Evolutionary conservation across 2,797 vertebrate genomes (phyloP).

Genomic region (Chiloscyllium punctatum): DNA sequence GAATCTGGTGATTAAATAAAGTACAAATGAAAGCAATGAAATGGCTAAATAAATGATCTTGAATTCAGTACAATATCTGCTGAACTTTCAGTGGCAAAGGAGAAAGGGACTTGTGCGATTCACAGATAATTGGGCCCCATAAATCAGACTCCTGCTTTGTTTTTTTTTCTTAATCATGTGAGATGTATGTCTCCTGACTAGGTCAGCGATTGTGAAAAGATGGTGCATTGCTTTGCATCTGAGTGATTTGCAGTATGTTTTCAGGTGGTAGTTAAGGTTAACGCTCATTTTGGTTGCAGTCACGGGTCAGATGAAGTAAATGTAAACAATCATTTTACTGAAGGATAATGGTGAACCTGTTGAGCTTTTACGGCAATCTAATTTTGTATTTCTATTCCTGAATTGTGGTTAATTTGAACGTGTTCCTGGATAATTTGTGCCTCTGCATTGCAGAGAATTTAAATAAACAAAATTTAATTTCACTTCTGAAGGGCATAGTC

Average conservation of each 20-base stretch:
- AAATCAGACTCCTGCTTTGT: neutral
- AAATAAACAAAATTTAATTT: neutral
- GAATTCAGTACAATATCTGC: slow-evolving; percentile 40
- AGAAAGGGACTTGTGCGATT: neutral
- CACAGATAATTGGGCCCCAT: neutral
- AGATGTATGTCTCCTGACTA: neutral
- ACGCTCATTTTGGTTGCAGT: too few relatives aligned
- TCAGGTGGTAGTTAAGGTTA: neutral
- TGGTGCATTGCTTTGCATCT: neutral
- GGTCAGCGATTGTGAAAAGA: neutral
- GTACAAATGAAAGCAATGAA: slow-evolving; percentile 41
- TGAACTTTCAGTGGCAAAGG: neutral
- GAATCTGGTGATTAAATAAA: neutral
- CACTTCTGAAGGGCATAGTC: neutral
- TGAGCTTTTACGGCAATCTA: neutral
- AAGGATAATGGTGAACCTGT: too few relatives aligned
- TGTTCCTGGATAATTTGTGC: neutral
- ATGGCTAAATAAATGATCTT: neutral
- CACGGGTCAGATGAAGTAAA: neutral
- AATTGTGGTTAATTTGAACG: neutral
- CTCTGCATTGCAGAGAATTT: neutral
- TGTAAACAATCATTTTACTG: neutral
- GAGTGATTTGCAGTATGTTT: neutral
- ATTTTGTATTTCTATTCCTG: neutral
- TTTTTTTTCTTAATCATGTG: neutral